Conservation (phyloP, 2,888 invertebrate species). For the Ischnus inquisitorius region DNA sequence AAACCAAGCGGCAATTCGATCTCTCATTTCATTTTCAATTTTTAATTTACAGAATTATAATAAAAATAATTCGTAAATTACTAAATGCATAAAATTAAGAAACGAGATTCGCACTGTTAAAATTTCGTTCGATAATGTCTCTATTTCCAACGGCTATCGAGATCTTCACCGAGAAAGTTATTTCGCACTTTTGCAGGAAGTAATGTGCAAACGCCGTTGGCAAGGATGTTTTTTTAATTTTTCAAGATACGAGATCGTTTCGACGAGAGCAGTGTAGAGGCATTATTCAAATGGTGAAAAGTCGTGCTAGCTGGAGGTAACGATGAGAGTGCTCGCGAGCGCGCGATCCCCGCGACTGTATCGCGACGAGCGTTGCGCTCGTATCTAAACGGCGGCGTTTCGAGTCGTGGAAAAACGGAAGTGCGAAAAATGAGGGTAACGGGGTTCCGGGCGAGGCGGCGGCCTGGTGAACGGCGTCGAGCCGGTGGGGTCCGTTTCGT, state of each 20-base stretch:
- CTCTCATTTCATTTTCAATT: too few species aligned
- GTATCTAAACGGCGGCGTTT: neutral
- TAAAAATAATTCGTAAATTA: too few species aligned
- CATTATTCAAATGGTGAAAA: conserved; percentile 19
- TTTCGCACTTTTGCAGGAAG: neutral
- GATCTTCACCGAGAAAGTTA: too few species aligned
- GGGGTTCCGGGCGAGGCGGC: conserved; percentile 36
- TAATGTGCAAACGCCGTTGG: neutral
- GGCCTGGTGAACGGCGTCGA: conserved; percentile 44
- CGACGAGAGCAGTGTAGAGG: neutral
- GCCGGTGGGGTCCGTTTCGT: conserved; percentile 56
- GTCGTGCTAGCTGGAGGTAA: conserved; percentile 35
- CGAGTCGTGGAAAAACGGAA: conserved; percentile 60
- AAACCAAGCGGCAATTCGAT: too few species aligned
- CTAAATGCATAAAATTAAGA: too few species aligned
- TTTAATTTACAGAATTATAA: too few species aligned
- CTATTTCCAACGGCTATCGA: too few species aligned
- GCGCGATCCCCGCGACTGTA: conserved; percentile 2
- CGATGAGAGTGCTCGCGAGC: conserved; percentile 4
- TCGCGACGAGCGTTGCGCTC: conserved; percentile 13
- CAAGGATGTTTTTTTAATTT: neutral
- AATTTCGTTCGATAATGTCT: too few species aligned
- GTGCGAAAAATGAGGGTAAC: conserved; percentile 59
- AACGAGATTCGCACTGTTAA: too few species aligned
- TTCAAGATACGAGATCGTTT: neutral